Evolutionary conservation across 2,888 invertebrate species (phyloP).

Genomic region (Callinectes sapidus): DNA sequence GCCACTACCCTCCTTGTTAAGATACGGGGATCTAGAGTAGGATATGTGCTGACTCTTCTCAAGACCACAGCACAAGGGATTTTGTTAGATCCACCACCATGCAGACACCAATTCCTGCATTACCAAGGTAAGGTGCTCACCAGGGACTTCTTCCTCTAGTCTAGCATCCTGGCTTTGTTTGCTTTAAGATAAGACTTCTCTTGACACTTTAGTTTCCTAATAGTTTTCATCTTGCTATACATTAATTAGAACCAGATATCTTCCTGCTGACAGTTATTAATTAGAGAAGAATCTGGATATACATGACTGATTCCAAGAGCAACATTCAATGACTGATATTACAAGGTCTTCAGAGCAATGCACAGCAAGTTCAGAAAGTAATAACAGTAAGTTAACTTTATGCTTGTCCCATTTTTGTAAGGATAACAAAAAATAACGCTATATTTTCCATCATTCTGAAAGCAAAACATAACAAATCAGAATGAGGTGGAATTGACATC

Average conservation of each 20-base stretch:
- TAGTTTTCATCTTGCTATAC: not conserved
- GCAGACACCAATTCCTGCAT: conserved; percentile 47
- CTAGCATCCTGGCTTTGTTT: conserved; percentile 36
- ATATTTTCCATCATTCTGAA: not conserved
- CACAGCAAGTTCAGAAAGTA: conserved; percentile 15
- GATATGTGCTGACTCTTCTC: conserved; percentile 52
- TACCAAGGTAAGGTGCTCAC: conserved; percentile 31
- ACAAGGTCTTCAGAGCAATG: not conserved
- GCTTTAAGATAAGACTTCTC: conserved; percentile 22
- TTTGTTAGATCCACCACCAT: conserved; percentile 62
- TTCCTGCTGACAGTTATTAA: not conserved
- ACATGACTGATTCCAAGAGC: not conserved
- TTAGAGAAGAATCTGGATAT: not conserved
- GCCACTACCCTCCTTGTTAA: conserved; percentile 55
- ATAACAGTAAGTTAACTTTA: not conserved
- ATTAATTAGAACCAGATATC: not conserved
- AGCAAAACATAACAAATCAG: not conserved
- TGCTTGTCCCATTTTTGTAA: not conserved
- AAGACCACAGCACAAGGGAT: conserved; percentile 46
- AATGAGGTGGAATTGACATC: not conserved
- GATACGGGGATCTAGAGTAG: conserved; percentile 48
- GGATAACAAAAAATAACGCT: not conserved
- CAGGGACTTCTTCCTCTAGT: conserved; percentile 32
- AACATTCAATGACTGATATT: conserved; percentile 24
- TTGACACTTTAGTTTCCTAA: conserved; percentile 25